Conservation (phyloP, 2,113 vertebrate species). For the Podilymbus podiceps region DNA sequence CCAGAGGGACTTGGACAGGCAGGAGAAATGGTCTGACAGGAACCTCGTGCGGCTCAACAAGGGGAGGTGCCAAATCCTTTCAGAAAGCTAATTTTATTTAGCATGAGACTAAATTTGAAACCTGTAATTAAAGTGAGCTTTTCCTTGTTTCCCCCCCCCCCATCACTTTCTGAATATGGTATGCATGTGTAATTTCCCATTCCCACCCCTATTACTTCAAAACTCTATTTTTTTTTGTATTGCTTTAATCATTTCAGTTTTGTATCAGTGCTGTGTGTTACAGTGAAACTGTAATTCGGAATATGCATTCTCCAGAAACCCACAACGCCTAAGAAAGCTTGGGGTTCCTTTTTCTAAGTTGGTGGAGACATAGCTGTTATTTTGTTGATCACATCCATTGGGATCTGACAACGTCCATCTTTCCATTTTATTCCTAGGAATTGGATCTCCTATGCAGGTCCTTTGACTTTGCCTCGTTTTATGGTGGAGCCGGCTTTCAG, state of each 20-base stretch:
- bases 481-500: too few species aligned
- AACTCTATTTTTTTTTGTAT: background rate
- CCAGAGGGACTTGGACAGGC: too few species aligned
- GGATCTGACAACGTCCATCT: too few species aligned
- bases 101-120: background rate
- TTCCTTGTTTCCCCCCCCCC: background rate
- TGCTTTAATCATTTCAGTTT: background rate
- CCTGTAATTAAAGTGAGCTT: background rate
- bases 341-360: too few species aligned
- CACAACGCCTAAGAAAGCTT: too few species aligned
- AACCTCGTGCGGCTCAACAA: background rate
- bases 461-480: too few species aligned
- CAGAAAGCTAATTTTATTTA: background rate
- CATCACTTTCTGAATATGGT: background rate
- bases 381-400: too few species aligned
- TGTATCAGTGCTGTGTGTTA: background rate
- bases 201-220: background rate
- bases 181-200: background rate
- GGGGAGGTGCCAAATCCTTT: background rate
- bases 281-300: too few species aligned
- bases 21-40: background rate
- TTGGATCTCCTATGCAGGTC: too few species aligned
- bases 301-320: too few species aligned
- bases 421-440: too few species aligned
- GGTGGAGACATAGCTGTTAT: too few species aligned